Evolutionary conservation across 2,888 invertebrate species (phyloP).

Genomic region (Dryobotodes eremita): DNA sequence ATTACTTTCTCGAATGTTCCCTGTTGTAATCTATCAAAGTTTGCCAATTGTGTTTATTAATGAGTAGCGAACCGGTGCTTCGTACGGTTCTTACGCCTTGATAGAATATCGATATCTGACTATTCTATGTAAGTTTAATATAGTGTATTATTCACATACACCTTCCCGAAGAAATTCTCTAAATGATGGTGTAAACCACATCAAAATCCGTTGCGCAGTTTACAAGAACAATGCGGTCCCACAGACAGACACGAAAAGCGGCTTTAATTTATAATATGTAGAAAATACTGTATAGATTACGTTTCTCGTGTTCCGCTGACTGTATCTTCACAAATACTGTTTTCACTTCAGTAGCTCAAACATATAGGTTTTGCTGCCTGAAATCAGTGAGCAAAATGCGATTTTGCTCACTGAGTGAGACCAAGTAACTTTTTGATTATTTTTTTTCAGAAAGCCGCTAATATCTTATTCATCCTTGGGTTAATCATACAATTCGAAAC

Average conservation of each 20-base stretch:
- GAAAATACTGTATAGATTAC: neutral
- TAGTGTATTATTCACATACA: neutral
- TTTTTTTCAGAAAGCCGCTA: too few species aligned
- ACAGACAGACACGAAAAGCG: neutral
- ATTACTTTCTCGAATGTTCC: slow-evolving; percentile 6
- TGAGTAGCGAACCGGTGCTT: neutral
- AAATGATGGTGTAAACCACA: neutral
- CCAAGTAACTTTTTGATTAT: too few species aligned
- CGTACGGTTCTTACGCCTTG: neutral
- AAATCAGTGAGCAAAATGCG: too few species aligned
- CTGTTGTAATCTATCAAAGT: neutral
- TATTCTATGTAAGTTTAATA: neutral
- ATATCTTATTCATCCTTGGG: too few species aligned
- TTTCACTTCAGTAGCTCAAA: too few species aligned
- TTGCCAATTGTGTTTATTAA: neutral
- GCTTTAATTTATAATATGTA: neutral
- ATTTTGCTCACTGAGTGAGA: too few species aligned
- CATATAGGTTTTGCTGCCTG: too few species aligned
- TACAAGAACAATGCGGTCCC: neutral
- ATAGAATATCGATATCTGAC: neutral
- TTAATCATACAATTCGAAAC: too few species aligned
- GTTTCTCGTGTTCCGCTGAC: neutral
- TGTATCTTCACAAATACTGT: neutral
- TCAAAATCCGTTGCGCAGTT: neutral
- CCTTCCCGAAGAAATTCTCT: neutral